Percentiles rank a stretch among this genome's conserved stretches.
These are phyloP conservation scores for Aurelia coerulea DNA, from an alignment of 30 jellyfish, hydroid and myxozoan species.

Conservation along the genomic window DNA sequence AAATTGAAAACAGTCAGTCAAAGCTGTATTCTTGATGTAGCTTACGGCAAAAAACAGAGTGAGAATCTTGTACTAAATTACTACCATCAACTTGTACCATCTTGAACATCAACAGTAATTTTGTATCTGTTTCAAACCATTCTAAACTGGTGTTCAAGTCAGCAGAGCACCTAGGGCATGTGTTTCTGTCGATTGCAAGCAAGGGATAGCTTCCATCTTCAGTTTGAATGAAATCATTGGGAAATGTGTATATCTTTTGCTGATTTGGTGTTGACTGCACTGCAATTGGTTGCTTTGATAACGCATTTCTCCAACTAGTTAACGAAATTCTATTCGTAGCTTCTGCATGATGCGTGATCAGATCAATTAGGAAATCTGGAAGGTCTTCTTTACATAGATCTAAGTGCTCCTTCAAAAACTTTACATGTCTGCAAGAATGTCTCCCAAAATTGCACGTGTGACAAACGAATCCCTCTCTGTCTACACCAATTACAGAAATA, in stretches of 20 bases:
- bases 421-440: slow-evolving; percentile 5
- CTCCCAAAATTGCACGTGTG: not conserved
- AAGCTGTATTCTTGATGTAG: too few relatives aligned
- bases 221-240: not conserved
- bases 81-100: not conserved
- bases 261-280: not conserved
- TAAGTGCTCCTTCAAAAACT: not conserved
- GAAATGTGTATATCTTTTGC: not conserved
- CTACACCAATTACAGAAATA: slow-evolving; percentile 6
- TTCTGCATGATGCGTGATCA: not conserved
- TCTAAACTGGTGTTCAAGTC: not conserved
- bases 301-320: not conserved
- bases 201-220: slow-evolving; percentile 7
- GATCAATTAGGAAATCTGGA: not conserved
- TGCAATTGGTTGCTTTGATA: not conserved
- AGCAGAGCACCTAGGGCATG: not conserved
- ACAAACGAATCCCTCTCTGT: slow-evolving; percentile 3
- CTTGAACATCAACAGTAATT: not conserved
- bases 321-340: not conserved
- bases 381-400: slow-evolving; percentile 1
- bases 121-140: slow-evolving; percentile 7
- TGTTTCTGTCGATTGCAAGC: not conserved
- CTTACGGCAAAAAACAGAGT: too few relatives aligned
- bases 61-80: not conserved
- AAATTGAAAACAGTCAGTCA: too few relatives aligned